Percentiles rank a stretch among this genome's conserved stretches.
These are phyloP conservation scores for Melanchra persicariae DNA, from an alignment of 2,888 invertebrate species.

Conservation along the genomic window DNA sequence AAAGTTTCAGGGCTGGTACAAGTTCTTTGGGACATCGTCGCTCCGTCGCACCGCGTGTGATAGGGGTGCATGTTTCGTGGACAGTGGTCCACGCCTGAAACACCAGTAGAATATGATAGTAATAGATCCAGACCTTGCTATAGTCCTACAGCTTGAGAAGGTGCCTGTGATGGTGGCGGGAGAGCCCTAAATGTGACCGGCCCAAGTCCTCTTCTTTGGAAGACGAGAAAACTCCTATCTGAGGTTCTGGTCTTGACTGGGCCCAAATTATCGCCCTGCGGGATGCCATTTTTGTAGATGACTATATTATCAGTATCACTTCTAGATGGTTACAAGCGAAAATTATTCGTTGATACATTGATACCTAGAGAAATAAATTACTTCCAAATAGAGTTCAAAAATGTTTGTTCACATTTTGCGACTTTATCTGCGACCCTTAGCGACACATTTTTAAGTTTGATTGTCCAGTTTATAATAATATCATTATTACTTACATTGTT, in stretches of 20 bases:
- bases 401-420: not conserved
- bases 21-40: conserved; percentile 79
- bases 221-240: not conserved
- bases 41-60: conserved; percentile 81
- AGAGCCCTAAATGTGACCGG: not conserved
- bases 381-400: not conserved
- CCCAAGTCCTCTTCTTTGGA: not conserved
- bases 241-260: not conserved
- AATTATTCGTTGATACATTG: not conserved
- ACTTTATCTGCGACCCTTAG: not conserved
- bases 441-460: not conserved
- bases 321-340: not conserved
- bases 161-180: not conserved
- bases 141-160: not conserved
- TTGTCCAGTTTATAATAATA: not conserved
- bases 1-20: conserved; percentile 70
- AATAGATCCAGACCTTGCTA: not conserved
- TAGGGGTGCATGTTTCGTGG: conserved; percentile 82
- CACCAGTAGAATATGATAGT: not conserved
- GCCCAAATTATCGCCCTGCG: conserved; percentile 7
- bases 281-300: not conserved
- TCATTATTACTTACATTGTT: conserved; percentile 75
- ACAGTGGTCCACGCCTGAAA: conserved; percentile 79
- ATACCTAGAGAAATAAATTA: not conserved
- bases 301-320: not conserved